Evolutionary conservation across 2,888 invertebrate genomes (phyloP), one percentile per base, ranked within the genome.

Genomic region (Pimpla rufipes): DNA sequence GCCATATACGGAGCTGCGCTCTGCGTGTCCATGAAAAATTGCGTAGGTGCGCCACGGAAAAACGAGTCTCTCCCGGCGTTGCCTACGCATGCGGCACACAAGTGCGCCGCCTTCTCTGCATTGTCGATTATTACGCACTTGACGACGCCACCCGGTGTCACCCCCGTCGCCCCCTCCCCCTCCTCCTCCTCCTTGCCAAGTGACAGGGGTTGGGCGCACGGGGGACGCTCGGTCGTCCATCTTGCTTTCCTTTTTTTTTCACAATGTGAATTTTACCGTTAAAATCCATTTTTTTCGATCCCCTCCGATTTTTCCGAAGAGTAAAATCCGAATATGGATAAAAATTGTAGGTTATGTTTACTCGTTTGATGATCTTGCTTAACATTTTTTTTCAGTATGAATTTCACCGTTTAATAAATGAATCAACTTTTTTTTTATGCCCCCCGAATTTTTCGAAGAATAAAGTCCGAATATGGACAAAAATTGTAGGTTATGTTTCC

Each of bases 1-100:
- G 42, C 84, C 85, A 80, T 82, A 71, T 79, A 84, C 79, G 86
- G 84, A 66, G 71, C 75, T 84, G 55, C 23, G 29, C 29, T 29
- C 29, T 29, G 3, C 29, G 70, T 50, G 74, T 81, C 52, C 40
- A 70, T 76, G 75, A 83, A 80, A 80, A 82, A 85, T 77, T 76
- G 79, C 83, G 83, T 83, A 82, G 83, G 82, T 78, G 81, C 64
- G 66, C 21, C 29, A 5, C 29, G 50, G 59, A 47, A 16, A 70
- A 76, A 66, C 74, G 68, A 50, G 45, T 62, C 42, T 29, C 29
- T 29, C 3, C 5, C 29, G 29, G 3, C 5, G 29, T 29, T 29
- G 29, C 29, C 29, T 29, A 29, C 29, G 29, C 29, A 29, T 5
- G 29, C 29, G 5, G 3, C 3, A 47, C 13, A 2, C 57, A 35